Base-by-base conservation (phyloP, 2,797 vertebrate species). In the Otolemur crassicaudatus region DNA sequence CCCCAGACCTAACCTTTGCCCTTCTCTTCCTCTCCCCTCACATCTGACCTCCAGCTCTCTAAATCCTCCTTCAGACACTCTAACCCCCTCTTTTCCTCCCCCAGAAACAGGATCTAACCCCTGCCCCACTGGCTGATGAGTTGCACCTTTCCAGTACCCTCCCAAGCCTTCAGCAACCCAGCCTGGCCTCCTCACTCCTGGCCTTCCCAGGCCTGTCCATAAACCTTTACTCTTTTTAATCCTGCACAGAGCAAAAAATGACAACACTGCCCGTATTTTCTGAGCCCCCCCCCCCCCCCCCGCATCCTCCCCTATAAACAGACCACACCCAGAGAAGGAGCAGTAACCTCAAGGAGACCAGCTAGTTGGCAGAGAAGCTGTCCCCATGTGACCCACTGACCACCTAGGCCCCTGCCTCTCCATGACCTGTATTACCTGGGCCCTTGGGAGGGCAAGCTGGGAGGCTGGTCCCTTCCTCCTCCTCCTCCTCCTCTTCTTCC, bases 401-500 rank as follows among this genome's bases (percentile, higher is more conserved):
- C 69, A 61, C 53, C 85, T 34, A 56, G 72, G 6, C 73, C 95
- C 86, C 73, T 73, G 81, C 75, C 72, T 93, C 88, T 67, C 87
- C 86, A n/a, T 3, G 29, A 49, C 22, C 40, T 14, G 63, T 20
- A 10, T 98, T 98, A 98, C 98, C 98, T 98, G 97, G 53, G 65
- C 96, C 96, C 91, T 97, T 98, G 77, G 97, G 79, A 1, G 92
- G 96, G 82, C 96, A 95, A 83, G 94, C 87, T 61, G 75, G 97
- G 53, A 95, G 93, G 79, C 31, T 56, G 19, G 90, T 73, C 80
- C 97, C 97, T 25, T 98, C 98, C 11, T 98, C 97, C 60, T 97
- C 98, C 22, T 97, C 96, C 1, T 97, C 98, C 0, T 98, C 96
- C 0, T 97, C 97, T 0, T 97, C 97, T 0, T 98, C 98, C 31